Conservation (phyloP, 2,113 vertebrate species). For the Nanger granti region DNA sequence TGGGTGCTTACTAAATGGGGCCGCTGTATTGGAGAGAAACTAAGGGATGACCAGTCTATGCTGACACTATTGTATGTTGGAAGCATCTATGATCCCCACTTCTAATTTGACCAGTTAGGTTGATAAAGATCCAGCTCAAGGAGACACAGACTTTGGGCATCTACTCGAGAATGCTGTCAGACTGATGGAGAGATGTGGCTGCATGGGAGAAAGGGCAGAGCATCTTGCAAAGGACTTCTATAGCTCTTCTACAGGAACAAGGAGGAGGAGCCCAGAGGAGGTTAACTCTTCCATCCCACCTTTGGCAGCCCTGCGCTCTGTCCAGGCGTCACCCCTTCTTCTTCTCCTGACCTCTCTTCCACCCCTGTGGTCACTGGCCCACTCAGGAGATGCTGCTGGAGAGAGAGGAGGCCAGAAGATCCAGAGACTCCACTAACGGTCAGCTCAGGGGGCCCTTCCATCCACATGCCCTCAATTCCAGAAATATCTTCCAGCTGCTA, state of each 20-base stretch:
- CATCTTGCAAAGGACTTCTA: not conserved
- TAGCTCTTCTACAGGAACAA: not conserved
- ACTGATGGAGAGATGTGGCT: not conserved
- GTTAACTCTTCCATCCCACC: not conserved
- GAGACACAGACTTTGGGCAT: not conserved
- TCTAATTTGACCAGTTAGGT: not conserved
- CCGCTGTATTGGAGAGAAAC: not conserved
- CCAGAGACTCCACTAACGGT: not conserved
- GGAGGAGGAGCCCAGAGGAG: not conserved
- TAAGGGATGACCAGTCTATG: not conserved
- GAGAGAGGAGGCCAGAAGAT: not conserved
- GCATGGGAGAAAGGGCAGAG: not conserved
- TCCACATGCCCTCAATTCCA: not conserved
- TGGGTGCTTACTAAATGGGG: conserved; percentile 17
- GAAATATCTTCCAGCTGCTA: not conserved
- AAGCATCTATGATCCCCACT: not conserved
- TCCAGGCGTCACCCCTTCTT: not conserved
- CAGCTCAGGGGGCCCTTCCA: not conserved
- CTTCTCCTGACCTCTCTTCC: not conserved
- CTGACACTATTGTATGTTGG: not conserved
- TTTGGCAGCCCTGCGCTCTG: not conserved
- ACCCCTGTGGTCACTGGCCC: not conserved
- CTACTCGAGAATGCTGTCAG: not conserved
- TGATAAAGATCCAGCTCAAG: not conserved
- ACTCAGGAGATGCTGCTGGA: not conserved